These are phyloP conservation scores for Motacilla alba DNA, from an alignment of 2,113 vertebrate genomes.

Conservation along the genomic window DNA sequence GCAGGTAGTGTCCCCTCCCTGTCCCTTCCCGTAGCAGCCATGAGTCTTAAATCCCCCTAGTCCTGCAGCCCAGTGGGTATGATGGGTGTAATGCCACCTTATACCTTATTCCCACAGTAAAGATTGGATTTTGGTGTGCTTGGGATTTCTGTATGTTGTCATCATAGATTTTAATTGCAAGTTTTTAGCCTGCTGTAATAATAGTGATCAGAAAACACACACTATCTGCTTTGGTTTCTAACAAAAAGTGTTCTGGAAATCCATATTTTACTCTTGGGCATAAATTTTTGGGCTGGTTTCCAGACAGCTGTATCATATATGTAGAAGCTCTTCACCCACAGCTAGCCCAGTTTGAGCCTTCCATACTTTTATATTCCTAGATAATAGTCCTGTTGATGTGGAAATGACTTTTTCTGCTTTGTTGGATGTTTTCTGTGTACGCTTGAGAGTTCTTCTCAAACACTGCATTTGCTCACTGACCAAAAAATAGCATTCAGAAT, in stretches of 20 bases:
- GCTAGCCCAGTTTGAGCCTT: not conserved
- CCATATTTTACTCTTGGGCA: not conserved
- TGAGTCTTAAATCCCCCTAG: not conserved
- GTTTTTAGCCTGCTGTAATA: not conserved
- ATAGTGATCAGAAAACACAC: not conserved
- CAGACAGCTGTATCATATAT: not conserved
- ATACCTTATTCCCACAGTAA: not conserved
- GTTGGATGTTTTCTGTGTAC: constrained; percentile 48
- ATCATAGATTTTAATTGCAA: not conserved
- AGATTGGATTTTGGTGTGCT: not conserved
- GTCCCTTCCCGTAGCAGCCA: not conserved
- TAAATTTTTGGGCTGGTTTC: not conserved
- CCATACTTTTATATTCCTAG: not conserved
- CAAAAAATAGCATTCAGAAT: constrained; percentile 61
- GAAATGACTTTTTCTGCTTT: constrained; percentile 64
- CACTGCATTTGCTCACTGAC: constrained; percentile 69
- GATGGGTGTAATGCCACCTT: not conserved
- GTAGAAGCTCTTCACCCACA: not conserved
- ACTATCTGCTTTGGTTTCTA: not conserved
- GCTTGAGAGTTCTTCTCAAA: constrained; percentile 53
- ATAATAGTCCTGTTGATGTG: constrained; percentile 59
- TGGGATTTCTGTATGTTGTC: not conserved
- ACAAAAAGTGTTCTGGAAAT: not conserved
- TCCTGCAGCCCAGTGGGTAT: not conserved
- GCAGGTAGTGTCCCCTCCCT: not conserved